Evolutionary conservation across 2,888 invertebrate species (phyloP), one percentile per base, ranked within the genome.

Genomic region (Serripes groenlandicus): DNA sequence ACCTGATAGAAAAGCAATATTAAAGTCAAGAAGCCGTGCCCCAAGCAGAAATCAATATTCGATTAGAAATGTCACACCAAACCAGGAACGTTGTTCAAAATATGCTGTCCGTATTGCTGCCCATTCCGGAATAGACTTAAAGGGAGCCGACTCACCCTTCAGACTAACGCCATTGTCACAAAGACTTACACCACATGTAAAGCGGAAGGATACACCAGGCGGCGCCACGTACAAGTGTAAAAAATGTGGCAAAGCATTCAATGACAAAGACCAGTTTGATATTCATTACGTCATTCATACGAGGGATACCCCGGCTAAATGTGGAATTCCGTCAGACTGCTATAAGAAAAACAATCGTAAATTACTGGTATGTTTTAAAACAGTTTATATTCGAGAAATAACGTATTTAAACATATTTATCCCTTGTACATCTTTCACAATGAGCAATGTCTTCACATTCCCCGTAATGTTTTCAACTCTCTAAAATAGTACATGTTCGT

Each of bases 211-310:
- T 11, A 75, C 30, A 5, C 32, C 69, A 11, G 37, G 54, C 11
- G 58, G 52, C 2, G 49, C 58, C 34, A 62, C 26, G 28, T 69
- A 60, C 64, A 75, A 54, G 28, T 83, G 82, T 32, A 64, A 60
- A 69, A 83, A 78, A 49, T 83, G 82, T 30, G 82, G 82, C 0
- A 83, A 83, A 42, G 62, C 66, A 7, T 83, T 83, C 26, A 49
- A 68, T 11, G 78, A 78, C 60, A 70, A 66, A 34, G 58, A 75
- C 11, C 78, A 78, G 60, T 70, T 69, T 34, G 78, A 83, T 7
- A 75, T 83, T 1, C 82, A 83, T 54, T 83, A 75, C 71, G 60
- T 75, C 32, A 70, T 78, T 7, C 82, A 83, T 34, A 58, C 58
- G 15, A 52, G 75, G 35, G 82, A 83, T 23, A 83, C 82, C 5